A percentile compares a stretch with the other conserved stretches of the same genome.
phyloP scores from a whole-genome alignment of 2,797 vertebrate genomes.

The Macropodus opercularis region DNA sequence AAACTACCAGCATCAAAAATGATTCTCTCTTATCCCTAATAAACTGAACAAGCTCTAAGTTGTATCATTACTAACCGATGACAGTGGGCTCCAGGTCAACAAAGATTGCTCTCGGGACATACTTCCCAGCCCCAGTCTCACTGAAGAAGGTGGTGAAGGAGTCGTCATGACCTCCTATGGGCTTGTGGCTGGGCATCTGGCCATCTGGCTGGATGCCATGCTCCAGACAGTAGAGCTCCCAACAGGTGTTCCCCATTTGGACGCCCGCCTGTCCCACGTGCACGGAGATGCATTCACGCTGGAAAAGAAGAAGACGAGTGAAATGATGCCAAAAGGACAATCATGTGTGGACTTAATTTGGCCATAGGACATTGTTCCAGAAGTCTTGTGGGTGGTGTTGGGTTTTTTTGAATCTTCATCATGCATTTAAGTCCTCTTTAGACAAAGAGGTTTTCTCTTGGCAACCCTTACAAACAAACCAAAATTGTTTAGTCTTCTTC shows the following conservation, averaged over 20 bases:
- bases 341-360: too few relatives aligned
- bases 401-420: too few relatives aligned
- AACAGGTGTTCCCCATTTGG: constrained; percentile 85
- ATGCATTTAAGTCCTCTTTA: too few relatives aligned
- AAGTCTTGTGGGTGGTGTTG: too few relatives aligned
- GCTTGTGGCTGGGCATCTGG: constrained; percentile 63
- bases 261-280: constrained; percentile 84
- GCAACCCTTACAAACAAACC: too few relatives aligned
- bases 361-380: too few relatives aligned
- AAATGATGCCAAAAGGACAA: too few relatives aligned
- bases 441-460: too few relatives aligned
- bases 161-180: constrained; percentile 68
- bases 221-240: too few relatives aligned
- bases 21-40: background rate
- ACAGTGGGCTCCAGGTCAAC: constrained; percentile 82
- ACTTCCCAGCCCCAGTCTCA: constrained; percentile 78
- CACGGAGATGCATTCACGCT: constrained; percentile 82
- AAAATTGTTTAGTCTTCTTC: too few relatives aligned
- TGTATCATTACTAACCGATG: constrained; percentile 67
- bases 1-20: background rate
- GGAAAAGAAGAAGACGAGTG: constrained; percentile 5
- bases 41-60: background rate
- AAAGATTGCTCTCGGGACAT: constrained; percentile 79
- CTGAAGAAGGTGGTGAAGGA: constrained; percentile 85
- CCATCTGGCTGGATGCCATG: too few relatives aligned